Evolutionary conservation across 2,113 vertebrate species (phyloP).

Genomic region (Lucifuga dentata): DNA sequence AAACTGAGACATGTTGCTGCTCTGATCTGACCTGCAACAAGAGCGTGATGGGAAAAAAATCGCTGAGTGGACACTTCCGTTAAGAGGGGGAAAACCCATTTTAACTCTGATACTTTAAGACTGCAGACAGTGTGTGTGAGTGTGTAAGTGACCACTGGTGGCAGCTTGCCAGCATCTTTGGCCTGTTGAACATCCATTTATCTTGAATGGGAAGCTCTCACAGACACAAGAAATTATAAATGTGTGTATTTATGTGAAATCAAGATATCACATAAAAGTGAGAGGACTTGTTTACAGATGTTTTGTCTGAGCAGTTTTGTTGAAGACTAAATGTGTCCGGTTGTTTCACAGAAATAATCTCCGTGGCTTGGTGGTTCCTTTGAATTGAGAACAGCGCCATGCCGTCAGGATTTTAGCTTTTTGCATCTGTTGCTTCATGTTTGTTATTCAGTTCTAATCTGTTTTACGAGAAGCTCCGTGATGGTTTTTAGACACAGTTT

Average conservation of each 20-base stretch:
- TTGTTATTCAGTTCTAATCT: no score
- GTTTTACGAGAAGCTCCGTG: no score
- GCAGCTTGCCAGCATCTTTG: constrained; percentile 39
- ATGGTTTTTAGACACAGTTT: neutral
- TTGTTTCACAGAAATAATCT: constrained; percentile 41
- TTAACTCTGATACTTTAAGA: constrained; percentile 26
- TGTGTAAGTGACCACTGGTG: constrained; percentile 23
- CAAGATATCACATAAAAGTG: constrained; percentile 32
- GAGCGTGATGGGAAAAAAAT: constrained; percentile 50
- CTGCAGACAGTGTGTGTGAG: constrained; percentile 17
- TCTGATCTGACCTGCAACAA: neutral
- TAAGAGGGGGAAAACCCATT: constrained; percentile 36
- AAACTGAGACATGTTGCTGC: constrained; percentile 35
- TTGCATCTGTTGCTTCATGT: no score
- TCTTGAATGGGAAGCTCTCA: constrained; percentile 34
- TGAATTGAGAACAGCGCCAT: no score
- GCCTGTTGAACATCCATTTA: constrained; percentile 28
- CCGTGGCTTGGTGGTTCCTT: constrained; percentile 1
- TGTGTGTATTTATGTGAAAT: constrained; percentile 26
- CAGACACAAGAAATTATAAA: constrained; percentile 18
- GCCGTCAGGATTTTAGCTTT: no score
- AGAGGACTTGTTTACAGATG: constrained; percentile 3
- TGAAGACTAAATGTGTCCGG: constrained; percentile 16
- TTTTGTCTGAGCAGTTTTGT: no score
- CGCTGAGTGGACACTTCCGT: constrained; percentile 65